Conservation (phyloP, 2,797 vertebrate species). For the Salmo trutta region DNA sequence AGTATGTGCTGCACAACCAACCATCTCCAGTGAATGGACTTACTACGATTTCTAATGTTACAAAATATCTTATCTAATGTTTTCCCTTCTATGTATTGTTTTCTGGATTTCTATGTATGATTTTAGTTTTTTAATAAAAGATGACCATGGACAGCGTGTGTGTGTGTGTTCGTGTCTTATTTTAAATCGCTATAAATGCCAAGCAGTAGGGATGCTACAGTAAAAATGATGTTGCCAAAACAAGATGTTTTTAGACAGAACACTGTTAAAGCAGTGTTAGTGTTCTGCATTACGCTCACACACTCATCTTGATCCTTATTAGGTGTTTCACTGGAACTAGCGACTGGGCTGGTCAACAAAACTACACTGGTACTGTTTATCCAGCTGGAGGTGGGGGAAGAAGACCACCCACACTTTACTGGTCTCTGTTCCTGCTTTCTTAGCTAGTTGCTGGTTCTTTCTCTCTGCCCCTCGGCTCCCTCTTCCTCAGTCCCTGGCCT, state of each 20-base stretch:
- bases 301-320: too few species aligned
- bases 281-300: too few species aligned
- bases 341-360: too few species aligned
- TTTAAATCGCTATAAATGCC: neutral
- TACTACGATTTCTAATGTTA: constrained; percentile 47
- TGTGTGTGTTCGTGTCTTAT: neutral
- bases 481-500: neutral
- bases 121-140: constrained; percentile 73
- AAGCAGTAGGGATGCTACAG: neutral
- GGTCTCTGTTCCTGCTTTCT: too few species aligned
- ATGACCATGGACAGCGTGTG: constrained; percentile 24
- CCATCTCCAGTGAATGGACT: neutral
- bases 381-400: too few species aligned
- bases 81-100: constrained; percentile 44
- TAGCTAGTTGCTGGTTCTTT: too few species aligned
- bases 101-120: constrained; percentile 53
- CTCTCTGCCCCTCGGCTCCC: neutral
- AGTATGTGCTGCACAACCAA: constrained; percentile 19
- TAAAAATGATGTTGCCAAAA: neutral
- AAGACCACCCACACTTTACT: too few species aligned
- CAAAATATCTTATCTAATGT: constrained; percentile 36
- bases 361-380: too few species aligned
- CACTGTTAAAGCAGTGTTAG: neutral
- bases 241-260: neutral
- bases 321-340: too few species aligned